Conservation (phyloP, 1,140 invertebrate genomes). For the Brachionus asplanchnoidis region DNA sequence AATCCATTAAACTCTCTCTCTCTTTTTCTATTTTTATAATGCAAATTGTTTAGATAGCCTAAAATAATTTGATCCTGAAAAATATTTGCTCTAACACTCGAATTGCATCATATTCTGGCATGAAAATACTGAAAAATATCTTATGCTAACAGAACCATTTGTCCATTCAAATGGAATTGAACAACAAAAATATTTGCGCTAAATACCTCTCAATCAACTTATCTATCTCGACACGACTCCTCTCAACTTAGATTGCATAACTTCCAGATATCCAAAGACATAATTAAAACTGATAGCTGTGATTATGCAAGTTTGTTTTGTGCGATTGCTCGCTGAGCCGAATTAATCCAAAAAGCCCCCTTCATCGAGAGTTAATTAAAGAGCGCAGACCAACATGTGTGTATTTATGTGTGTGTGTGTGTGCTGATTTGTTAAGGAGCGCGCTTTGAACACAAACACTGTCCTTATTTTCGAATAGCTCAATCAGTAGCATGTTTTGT, state of each 20-base stretch:
- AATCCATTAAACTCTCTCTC: neutral
- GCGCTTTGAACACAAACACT: neutral
- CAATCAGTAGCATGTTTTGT: neutral
- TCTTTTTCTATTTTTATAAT: neutral
- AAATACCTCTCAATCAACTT: conserved; percentile 1
- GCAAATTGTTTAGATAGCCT: neutral
- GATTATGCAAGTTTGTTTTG: neutral
- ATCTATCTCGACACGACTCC: neutral
- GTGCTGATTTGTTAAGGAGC: neutral
- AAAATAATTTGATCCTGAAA: neutral
- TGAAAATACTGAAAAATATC: neutral
- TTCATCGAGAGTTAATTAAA: neutral
- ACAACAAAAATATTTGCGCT: neutral
- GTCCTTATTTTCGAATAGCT: conserved; percentile 1
- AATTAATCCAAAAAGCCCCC: neutral
- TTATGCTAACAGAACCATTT: neutral
- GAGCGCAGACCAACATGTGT: neutral
- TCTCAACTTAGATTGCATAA: neutral
- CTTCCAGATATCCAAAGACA: neutral
- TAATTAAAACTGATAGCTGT: neutral
- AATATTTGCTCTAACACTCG: neutral
- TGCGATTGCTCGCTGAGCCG: neutral
- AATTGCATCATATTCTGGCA: conserved; percentile 1
- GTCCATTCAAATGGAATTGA: neutral
- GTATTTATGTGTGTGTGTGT: neutral